Conservation (phyloP, 1,140 invertebrate genomes). For the Caenorhabditis inopinata region DNA sequence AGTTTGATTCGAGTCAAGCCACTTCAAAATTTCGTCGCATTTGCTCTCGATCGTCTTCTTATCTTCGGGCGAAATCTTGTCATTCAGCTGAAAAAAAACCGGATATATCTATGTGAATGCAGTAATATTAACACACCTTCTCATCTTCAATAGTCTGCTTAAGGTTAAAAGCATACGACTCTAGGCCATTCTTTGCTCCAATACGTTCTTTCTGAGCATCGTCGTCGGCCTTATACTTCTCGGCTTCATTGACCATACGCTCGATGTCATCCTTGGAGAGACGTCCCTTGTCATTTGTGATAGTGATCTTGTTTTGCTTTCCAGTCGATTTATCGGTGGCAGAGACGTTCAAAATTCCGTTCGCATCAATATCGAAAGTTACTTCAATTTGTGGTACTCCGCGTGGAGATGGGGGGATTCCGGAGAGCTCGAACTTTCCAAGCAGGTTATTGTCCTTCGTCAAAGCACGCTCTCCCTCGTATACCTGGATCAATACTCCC, state of each 20-base stretch:
- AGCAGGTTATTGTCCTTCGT: conserved; percentile 72
- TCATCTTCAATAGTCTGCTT: conserved; percentile 82
- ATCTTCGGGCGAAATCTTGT: conserved; percentile 77
- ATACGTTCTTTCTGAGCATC: conserved; percentile 83
- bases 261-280: conserved; percentile 95
- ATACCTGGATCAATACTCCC: conserved; percentile 71
- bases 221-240: conserved; percentile 87
- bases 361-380: conserved; percentile 74
- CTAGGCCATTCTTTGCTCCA: conserved; percentile 82
- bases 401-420: conserved; percentile 72
- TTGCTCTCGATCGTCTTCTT: conserved; percentile 83
- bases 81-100: conserved; percentile 64
- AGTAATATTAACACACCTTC: conserved; percentile 51
- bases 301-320: conserved; percentile 90
- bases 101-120: neutral
- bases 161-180: conserved; percentile 89
- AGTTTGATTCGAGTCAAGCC: conserved; percentile 89
- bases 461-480: conserved; percentile 73
- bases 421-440: conserved; percentile 72
- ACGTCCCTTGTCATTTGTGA: conserved; percentile 92
- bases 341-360: conserved; percentile 68
- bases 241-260: conserved; percentile 93
- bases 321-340: conserved; percentile 76
- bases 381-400: conserved; percentile 72
- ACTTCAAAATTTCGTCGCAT: conserved; percentile 87